phyloP scores from a whole-genome alignment of 2,797 vertebrate species.

The Gallinago nigripennis region DNA sequence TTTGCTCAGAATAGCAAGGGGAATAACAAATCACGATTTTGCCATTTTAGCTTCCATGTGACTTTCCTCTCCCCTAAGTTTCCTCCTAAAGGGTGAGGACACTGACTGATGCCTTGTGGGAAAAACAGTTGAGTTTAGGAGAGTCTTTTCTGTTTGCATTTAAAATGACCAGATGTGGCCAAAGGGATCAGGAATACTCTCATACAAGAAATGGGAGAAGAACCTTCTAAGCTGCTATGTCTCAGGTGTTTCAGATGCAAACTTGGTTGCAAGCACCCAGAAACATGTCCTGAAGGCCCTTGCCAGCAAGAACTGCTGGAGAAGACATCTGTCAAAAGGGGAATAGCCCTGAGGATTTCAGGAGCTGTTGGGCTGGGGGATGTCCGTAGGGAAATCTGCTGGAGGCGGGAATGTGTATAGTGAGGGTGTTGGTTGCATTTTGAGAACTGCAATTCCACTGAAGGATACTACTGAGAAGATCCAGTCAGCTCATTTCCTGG shows the following conservation, averaged over 20 bases:
- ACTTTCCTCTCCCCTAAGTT: not conserved
- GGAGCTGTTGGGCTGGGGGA: not conserved
- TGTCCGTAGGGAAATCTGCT: not conserved
- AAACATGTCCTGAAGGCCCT: not conserved
- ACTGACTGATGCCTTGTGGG: not conserved
- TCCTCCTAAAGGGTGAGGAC: not conserved
- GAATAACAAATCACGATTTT: not conserved
- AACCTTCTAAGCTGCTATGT: not conserved
- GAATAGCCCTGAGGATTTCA: not conserved
- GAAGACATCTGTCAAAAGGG: not conserved
- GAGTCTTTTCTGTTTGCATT: not conserved
- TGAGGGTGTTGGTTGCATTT: not conserved
- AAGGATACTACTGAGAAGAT: not conserved
- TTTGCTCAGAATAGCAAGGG: not conserved
- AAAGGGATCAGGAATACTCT: not conserved
- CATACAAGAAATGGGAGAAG: not conserved
- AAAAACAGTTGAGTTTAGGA: not conserved
- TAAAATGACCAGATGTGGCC: not conserved
- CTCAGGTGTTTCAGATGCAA: not conserved
- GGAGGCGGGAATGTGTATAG: not conserved
- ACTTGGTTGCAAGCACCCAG: not conserved
- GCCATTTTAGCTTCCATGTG: not conserved
- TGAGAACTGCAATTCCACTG: not conserved
- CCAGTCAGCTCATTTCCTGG: constrained; percentile 5
- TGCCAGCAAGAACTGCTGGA: not conserved